phyloP scores from a whole-genome alignment of 2,797 vertebrate species.

The Sebastes kiyomatsui region DNA sequence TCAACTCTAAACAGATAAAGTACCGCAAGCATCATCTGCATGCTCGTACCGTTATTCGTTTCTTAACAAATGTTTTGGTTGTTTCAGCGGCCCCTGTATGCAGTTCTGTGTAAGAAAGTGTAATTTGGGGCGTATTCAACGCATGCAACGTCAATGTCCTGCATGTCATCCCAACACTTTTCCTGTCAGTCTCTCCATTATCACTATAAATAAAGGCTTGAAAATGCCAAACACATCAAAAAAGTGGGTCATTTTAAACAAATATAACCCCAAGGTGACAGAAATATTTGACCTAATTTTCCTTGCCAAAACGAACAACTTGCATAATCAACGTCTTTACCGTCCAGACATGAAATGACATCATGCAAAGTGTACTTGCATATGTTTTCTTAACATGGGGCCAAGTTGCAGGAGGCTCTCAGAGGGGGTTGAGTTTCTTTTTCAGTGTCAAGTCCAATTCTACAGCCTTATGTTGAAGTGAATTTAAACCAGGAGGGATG shows the following conservation, averaged over 20 bases:
- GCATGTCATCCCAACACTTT: not conserved
- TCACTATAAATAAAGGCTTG: not conserved
- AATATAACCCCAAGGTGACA: constrained; percentile 12
- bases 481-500: not conserved
- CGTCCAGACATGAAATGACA: constrained; percentile 60
- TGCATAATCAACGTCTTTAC: constrained; percentile 36
- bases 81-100: not conserved
- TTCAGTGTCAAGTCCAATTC: not conserved
- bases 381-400: constrained; percentile 65
- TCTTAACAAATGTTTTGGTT: not conserved
- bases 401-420: constrained; percentile 35
- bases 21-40: not conserved
- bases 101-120: not conserved
- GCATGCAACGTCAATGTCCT: not conserved
- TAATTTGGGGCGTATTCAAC: not conserved
- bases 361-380: constrained; percentile 53
- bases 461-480: not conserved
- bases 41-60: not conserved
- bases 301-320: constrained; percentile 24
- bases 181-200: not conserved
- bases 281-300: constrained; percentile 45
- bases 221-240: not conserved
- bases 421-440: constrained; percentile 30
- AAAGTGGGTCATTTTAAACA: constrained; percentile 16
- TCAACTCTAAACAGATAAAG: not conserved